phyloP scores from a whole-genome alignment of 2,797 vertebrate species.

The Dicrostonyx torquatus region DNA sequence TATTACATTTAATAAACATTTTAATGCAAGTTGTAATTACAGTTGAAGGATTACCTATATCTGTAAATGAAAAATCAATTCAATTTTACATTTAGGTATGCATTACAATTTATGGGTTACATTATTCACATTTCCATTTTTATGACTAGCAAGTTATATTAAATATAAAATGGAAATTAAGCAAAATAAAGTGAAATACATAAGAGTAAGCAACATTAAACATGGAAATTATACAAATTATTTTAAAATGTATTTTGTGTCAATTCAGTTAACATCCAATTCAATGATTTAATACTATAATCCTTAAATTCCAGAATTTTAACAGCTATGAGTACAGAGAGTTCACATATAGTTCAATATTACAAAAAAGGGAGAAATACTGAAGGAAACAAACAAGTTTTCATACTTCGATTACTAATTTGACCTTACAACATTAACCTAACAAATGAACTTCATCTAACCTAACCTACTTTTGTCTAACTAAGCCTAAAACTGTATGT shows the following conservation, averaged over 20 bases:
- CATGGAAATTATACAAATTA: conserved; percentile 55
- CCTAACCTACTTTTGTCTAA: conserved; percentile 56
- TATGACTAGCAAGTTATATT: conserved; percentile 63
- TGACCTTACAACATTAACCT: conserved; percentile 53
- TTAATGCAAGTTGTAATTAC: conserved; percentile 52
- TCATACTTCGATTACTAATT: conserved; percentile 59
- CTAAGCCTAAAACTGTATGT: conserved; percentile 42
- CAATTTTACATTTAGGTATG: conserved; percentile 60
- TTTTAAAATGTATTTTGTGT: conserved; percentile 63
- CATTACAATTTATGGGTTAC: conserved; percentile 66
- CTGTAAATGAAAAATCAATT: conserved; percentile 66
- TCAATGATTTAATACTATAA: conserved; percentile 57
- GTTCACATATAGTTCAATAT: conserved; percentile 55
- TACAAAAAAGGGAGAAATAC: conserved; percentile 19
- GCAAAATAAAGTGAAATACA: conserved; percentile 51
- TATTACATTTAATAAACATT: conserved; percentile 70
- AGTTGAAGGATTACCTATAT: conserved; percentile 45
- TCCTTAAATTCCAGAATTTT: conserved; percentile 55
- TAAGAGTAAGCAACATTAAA: conserved; percentile 63
- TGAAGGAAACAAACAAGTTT: conserved; percentile 53
- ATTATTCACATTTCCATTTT: conserved; percentile 60
- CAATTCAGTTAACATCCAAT: conserved; percentile 62
- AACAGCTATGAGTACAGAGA: conserved; percentile 43
- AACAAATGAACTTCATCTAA: conserved; percentile 66
- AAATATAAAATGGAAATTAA: conserved; percentile 63